phyloP scores from a whole-genome alignment of 1,140 invertebrate genomes.

The Drosophila erecta region DNA sequence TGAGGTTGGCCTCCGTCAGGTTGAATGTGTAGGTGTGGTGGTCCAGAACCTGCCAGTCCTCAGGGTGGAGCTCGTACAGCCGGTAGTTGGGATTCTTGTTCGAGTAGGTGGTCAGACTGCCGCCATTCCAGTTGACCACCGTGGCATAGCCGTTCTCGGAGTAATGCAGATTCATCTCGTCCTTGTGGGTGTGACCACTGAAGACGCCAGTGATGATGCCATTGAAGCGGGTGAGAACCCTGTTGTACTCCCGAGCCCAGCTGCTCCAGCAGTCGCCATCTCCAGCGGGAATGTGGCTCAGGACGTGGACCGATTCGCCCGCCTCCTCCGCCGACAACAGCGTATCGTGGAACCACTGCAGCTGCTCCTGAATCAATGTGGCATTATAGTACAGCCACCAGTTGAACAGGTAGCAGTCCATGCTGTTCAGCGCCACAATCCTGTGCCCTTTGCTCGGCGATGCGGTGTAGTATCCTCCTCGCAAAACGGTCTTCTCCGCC shows the following conservation, averaged over 20 bases:
- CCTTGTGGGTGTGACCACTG: slow-evolving; percentile 92
- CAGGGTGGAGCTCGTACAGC: slow-evolving; percentile 88
- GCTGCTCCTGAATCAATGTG: slow-evolving; percentile 85
- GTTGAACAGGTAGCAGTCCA: slow-evolving; percentile 89
- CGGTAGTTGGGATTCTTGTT: slow-evolving; percentile 93
- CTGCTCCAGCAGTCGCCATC: slow-evolving; percentile 88
- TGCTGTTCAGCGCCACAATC: slow-evolving; percentile 90
- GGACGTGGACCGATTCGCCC: slow-evolving; percentile 91
- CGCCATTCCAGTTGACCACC: slow-evolving; percentile 91
- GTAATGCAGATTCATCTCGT: slow-evolving; percentile 90
- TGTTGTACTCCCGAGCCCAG: slow-evolving; percentile 88
- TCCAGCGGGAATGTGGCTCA: slow-evolving; percentile 92
- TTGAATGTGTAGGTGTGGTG: slow-evolving; percentile 91
- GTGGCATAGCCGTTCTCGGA: slow-evolving; percentile 84
- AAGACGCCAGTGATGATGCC: slow-evolving; percentile 91
- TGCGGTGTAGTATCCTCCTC: slow-evolving; percentile 90
- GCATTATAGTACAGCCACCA: slow-evolving; percentile 87
- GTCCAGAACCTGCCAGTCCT: slow-evolving; percentile 88
- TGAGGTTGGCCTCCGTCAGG: slow-evolving; percentile 90
- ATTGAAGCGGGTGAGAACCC: slow-evolving; percentile 85
- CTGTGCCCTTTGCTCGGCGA: slow-evolving; percentile 87
- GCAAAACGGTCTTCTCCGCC: slow-evolving; percentile 86
- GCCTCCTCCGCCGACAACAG: slow-evolving; percentile 89
- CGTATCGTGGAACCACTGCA: slow-evolving; percentile 91
- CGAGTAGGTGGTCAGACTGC: slow-evolving; percentile 88